Conservation (phyloP, 2,888 invertebrate species). For the Formica aserva region DNA sequence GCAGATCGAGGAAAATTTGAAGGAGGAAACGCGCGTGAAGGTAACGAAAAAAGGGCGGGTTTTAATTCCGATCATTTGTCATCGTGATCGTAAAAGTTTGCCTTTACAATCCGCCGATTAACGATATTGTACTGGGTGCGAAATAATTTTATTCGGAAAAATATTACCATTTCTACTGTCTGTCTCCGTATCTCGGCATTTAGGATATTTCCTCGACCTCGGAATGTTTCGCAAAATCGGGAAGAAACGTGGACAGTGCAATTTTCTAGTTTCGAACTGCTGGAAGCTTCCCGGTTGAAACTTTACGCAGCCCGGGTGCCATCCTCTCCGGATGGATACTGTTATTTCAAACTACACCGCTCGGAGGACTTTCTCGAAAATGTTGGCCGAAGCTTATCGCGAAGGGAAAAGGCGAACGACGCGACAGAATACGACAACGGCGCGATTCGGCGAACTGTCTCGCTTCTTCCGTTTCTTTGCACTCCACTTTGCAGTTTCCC, state of each 20-base stretch:
- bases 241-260: slow-evolving; percentile 25
- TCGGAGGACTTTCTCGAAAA: slow-evolving; percentile 39
- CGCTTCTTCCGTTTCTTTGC: slow-evolving; percentile 47
- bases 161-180: neutral
- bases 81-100: neutral
- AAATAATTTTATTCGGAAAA: neutral
- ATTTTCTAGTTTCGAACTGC: slow-evolving; percentile 49
- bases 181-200: neutral
- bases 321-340: slow-evolving; percentile 52
- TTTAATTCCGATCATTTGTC: slow-evolving; percentile 14
- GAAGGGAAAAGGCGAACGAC: slow-evolving; percentile 32
- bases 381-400: slow-evolving; percentile 56
- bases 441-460: slow-evolving; percentile 38
- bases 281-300: slow-evolving; percentile 46
- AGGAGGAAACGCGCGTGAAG: neutral
- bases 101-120: neutral
- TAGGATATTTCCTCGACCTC: slow-evolving; percentile 7
- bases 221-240: slow-evolving; percentile 40
- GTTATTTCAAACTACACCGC: slow-evolving; percentile 55
- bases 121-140: neutral
- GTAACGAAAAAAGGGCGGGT: neutral
- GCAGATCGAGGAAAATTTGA: slow-evolving; percentile 27
- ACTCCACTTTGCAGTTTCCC: slow-evolving; percentile 57
- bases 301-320: slow-evolving; percentile 42
- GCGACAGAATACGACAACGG: slow-evolving; percentile 22